Evolutionary conservation across 2,888 invertebrate genomes (phyloP).

Genomic region (Sarcophaga rosellei): DNA sequence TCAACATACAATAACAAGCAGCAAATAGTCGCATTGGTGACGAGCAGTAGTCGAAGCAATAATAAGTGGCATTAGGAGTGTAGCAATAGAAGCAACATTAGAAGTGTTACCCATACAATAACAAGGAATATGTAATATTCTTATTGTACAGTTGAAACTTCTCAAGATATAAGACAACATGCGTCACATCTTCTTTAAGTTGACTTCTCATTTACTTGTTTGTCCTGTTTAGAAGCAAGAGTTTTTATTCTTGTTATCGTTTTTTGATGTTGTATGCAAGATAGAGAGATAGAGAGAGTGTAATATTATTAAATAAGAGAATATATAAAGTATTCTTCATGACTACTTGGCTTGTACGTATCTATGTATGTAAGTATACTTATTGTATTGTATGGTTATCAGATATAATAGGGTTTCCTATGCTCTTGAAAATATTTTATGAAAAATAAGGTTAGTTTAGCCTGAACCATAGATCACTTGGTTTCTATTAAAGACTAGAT

Average conservation of each 20-base stretch:
- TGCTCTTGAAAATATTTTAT: no score
- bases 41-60: conserved; percentile 3
- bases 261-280: neutral
- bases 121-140: conserved; percentile 9
- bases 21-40: conserved; percentile 20
- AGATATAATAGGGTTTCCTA: no score
- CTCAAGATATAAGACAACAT: conserved; percentile 54
- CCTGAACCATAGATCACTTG: no score
- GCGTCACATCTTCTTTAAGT: conserved; percentile 47
- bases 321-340: neutral
- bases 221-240: conserved; percentile 29
- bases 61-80: conserved; percentile 5
- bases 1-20: conserved; percentile 9
- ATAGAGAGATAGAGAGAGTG: conserved; percentile 1
- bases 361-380: neutral
- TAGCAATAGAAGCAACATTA: conserved; percentile 13
- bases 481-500: no score
- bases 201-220: conserved; percentile 48
- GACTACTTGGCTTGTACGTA: no score
- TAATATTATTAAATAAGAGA: conserved; percentile 39
- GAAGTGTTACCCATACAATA: conserved; percentile 22
- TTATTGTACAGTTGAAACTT: conserved; percentile 30
- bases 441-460: no score
- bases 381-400: no score
- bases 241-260: neutral